Evolutionary conservation across 2,888 invertebrate species (phyloP).

Genomic region (Lasioglossum pauxillum): DNA sequence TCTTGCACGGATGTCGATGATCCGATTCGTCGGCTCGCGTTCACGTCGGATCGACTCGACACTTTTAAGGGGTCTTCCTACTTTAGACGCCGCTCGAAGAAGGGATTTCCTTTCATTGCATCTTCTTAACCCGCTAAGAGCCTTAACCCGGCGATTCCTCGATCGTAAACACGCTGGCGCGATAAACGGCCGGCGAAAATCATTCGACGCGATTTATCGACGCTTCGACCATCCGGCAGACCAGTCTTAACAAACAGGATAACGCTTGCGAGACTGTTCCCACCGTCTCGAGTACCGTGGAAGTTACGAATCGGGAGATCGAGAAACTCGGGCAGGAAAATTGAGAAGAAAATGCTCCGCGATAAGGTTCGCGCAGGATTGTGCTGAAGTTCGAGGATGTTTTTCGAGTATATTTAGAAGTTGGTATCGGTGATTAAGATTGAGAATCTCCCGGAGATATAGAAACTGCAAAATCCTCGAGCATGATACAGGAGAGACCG

Average conservation of each 20-base stretch:
- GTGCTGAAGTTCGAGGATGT: not conserved
- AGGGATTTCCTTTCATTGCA: slow-evolving; percentile 9
- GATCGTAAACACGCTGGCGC: not conserved
- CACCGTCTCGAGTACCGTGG: not conserved
- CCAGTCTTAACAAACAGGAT: not conserved
- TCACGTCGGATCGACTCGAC: slow-evolving; percentile 1
- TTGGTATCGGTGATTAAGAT: not conserved
- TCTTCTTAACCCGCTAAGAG: slow-evolving; percentile 14
- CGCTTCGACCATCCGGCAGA: not conserved
- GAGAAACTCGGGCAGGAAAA: not conserved
- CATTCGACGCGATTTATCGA: slow-evolving; percentile 6
- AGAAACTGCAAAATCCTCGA: not conserved
- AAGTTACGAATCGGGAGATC: not conserved
- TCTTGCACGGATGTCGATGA: slow-evolving; percentile 32
- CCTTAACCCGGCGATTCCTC: not conserved
- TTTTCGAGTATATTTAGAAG: not conserved
- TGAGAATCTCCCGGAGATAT: not conserved
- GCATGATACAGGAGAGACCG: not conserved
- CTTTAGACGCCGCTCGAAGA: not conserved
- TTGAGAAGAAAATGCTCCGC: not conserved
- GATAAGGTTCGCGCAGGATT: not conserved
- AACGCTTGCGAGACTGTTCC: not conserved
- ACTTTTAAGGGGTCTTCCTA: slow-evolving; percentile 5
- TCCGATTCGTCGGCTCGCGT: slow-evolving; percentile 15
- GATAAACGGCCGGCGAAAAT: not conserved